Conservation (phyloP, 2,888 invertebrate species). For the Masnerella sp. region DNA sequence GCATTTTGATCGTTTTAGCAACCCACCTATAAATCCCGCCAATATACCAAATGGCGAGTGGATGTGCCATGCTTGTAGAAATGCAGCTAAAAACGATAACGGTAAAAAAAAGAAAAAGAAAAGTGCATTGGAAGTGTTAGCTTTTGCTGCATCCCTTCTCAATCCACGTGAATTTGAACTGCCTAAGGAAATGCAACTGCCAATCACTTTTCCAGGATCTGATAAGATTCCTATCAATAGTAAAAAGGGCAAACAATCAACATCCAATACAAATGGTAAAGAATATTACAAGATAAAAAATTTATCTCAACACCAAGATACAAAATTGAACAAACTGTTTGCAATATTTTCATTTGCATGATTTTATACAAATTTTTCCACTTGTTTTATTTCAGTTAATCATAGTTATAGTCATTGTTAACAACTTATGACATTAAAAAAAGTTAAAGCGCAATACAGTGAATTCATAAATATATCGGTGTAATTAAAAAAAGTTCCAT, state of each 20-base stretch:
- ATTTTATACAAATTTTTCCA: no score
- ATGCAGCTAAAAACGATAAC: conserved; percentile 75
- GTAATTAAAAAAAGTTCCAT: no score
- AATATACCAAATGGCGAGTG: conserved; percentile 95
- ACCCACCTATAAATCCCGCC: conserved; percentile 93
- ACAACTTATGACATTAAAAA: no score
- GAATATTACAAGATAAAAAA: not conserved
- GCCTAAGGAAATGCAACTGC: conserved; percentile 87
- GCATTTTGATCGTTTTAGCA: conserved; percentile 80
- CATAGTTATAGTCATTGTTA: no score
- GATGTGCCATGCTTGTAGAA: conserved; percentile 91
- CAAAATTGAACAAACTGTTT: no score
- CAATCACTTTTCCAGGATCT: conserved; percentile 88
- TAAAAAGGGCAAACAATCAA: conserved; percentile 71
- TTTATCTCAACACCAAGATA: not conserved
- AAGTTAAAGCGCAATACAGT: no score
- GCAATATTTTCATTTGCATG: no score
- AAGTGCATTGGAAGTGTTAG: conserved; percentile 86
- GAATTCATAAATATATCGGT: no score
- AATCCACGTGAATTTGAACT: conserved; percentile 95
- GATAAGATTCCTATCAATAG: conserved; percentile 81
- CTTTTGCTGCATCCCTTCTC: conserved; percentile 88
- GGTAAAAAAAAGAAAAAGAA: conserved; percentile 71
- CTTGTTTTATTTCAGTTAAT: no score
- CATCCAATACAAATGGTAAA: conserved; percentile 69